Evolutionary conservation across 1,140 invertebrate species (phyloP).

Genomic region (Hydropsyche tenuis): DNA sequence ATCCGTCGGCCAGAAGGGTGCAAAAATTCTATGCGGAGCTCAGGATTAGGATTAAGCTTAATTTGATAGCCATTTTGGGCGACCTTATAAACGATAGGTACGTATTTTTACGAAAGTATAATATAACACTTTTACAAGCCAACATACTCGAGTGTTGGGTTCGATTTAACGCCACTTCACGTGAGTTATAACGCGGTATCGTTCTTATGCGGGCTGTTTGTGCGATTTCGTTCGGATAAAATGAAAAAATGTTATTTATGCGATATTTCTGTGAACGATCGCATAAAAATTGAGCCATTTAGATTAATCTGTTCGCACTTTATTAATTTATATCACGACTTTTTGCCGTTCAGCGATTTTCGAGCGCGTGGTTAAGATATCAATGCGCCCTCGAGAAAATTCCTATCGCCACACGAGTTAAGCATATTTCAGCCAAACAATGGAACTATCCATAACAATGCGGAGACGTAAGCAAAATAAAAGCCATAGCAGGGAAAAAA

Average conservation of each 20-base stretch:
- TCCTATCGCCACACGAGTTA: too few relatives aligned
- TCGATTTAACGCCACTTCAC: constrained; percentile 2
- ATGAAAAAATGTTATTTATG: too few relatives aligned
- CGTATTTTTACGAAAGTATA: too few relatives aligned
- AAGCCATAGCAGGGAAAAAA: background rate
- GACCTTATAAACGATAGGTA: background rate
- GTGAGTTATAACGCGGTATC: background rate
- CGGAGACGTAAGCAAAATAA: background rate
- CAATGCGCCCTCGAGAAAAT: too few relatives aligned
- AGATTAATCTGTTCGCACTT: too few relatives aligned
- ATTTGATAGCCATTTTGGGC: constrained; percentile 17
- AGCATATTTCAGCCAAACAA: background rate
- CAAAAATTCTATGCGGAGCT: constrained; percentile 9
- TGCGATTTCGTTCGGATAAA: too few relatives aligned
- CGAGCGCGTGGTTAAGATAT: too few relatives aligned
- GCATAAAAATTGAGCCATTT: too few relatives aligned
- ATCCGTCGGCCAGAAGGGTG: constrained; percentile 20
- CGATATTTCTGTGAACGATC: too few relatives aligned
- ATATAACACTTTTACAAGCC: background rate
- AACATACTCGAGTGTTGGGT: background rate
- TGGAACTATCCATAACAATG: background rate
- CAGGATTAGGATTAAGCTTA: constrained; percentile 11
- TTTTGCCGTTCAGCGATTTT: too few relatives aligned
- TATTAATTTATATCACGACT: too few relatives aligned
- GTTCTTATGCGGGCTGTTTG: too few relatives aligned